Conservation (phyloP, 1,140 invertebrate species). For the Bombus pyrosoma region DNA sequence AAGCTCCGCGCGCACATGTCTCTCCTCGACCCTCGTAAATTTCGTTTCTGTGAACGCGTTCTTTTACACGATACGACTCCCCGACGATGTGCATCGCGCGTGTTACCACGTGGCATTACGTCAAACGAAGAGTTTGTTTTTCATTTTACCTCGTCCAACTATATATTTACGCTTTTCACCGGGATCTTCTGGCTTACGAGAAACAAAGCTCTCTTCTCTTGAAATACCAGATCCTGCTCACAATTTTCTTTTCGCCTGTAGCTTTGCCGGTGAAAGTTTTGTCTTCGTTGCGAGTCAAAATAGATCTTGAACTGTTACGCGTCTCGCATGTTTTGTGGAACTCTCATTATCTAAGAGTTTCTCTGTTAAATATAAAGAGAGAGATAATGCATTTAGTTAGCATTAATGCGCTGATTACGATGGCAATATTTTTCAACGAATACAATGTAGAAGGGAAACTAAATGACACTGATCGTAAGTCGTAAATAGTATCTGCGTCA, state of each 20-base stretch:
- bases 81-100: constrained; percentile 1
- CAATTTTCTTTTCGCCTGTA: not conserved
- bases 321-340: too few species aligned
- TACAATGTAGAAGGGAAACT: too few species aligned
- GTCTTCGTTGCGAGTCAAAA: not conserved
- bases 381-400: too few species aligned
- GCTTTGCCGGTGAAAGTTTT: not conserved
- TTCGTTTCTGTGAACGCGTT: constrained; percentile 50
- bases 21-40: constrained; percentile 25
- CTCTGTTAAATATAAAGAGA: too few species aligned
- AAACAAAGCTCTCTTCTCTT: not conserved
- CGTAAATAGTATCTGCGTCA: too few species aligned
- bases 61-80: not conserved
- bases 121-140: constrained; percentile 55
- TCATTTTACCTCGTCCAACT: constrained; percentile 14
- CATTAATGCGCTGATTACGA: too few species aligned
- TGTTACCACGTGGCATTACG: constrained; percentile 50
- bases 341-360: not conserved
- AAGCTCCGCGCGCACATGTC: constrained; percentile 50
- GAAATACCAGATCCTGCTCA: not conserved
- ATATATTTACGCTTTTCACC: not conserved
- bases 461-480: too few species aligned
- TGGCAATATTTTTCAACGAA: too few species aligned
- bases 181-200: not conserved
- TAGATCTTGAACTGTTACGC: not conserved